A percentile compares a stretch with the other conserved stretches of the same genome.
These are phyloP conservation scores for Acyrthosiphon pisum DNA, from an alignment of 1,140 invertebrate genomes.

Conservation along the genomic window DNA sequence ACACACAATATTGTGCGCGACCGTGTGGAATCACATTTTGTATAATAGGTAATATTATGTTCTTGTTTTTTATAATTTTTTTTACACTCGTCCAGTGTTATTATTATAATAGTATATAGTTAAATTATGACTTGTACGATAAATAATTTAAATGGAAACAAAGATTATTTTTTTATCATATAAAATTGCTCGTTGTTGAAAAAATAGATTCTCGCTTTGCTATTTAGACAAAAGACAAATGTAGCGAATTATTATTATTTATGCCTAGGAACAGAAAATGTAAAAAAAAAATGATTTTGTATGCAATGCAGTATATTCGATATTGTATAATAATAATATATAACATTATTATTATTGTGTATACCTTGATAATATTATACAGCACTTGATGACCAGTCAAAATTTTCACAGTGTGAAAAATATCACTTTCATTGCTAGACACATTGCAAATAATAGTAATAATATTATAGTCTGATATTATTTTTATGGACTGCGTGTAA, in stretches of 20 bases:
- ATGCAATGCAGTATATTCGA: not conserved
- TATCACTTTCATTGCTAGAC: conserved; percentile 7
- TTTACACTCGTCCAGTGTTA: not conserved
- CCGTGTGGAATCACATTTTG: not conserved
- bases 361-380: not conserved
- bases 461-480: not conserved
- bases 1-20: not conserved
- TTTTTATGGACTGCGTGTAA: not conserved
- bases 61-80: not conserved
- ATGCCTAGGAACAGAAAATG: not conserved
- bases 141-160: not conserved
- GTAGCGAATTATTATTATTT: not conserved
- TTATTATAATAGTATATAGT: not conserved
- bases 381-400: not conserved
- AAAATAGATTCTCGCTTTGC: not conserved
- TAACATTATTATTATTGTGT: not conserved
- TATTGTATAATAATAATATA: not conserved
- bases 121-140: not conserved
- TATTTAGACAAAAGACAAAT: conserved; percentile 9
- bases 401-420: not conserved
- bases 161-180: not conserved
- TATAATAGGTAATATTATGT: not conserved
- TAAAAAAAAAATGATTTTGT: not conserved
- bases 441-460: not conserved
- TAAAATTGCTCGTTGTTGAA: not conserved